Evolutionary conservation across 2,113 vertebrate genomes (phyloP).

Genomic region (Saguinus midas): DNA sequence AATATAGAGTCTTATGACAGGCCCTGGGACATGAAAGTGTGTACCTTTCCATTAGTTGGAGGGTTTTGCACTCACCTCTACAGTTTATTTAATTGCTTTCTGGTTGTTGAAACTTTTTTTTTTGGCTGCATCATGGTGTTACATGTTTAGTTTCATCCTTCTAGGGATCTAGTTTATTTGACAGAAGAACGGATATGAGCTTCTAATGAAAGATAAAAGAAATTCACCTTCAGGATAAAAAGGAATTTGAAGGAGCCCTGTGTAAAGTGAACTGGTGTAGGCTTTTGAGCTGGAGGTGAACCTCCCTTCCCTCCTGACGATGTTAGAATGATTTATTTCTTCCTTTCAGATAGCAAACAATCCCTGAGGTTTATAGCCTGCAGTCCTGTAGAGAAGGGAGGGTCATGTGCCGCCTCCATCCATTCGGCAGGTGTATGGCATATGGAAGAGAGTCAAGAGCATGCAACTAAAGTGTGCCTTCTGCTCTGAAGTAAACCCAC

Average conservation of each 20-base stretch:
- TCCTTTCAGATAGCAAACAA: neutral
- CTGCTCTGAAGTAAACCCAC: neutral
- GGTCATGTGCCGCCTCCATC: fast-evolving
- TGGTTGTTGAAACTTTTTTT: neutral
- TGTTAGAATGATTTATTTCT: neutral
- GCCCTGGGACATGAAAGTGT: neutral
- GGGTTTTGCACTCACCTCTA: neutral
- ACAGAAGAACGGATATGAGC: neutral
- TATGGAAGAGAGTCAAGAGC: neutral
- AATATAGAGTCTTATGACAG: neutral
- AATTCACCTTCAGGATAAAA: neutral
- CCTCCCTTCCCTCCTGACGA: neutral
- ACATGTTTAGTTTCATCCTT: neutral
- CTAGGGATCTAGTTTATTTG: constrained; percentile 16
- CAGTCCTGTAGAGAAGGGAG: neutral
- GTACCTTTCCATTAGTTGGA: neutral
- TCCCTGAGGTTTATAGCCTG: neutral
- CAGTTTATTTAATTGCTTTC: neutral
- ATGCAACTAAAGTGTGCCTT: fast-evolving
- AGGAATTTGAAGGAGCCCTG: neutral
- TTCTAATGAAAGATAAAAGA: constrained; percentile 44
- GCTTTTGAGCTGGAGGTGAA: neutral
- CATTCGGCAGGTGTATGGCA: fast-evolving
- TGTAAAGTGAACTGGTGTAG: neutral
- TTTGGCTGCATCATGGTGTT: neutral